These are phyloP conservation scores for Athene noctua DNA, from an alignment of 2,113 vertebrate species.

Conservation along the genomic window DNA sequence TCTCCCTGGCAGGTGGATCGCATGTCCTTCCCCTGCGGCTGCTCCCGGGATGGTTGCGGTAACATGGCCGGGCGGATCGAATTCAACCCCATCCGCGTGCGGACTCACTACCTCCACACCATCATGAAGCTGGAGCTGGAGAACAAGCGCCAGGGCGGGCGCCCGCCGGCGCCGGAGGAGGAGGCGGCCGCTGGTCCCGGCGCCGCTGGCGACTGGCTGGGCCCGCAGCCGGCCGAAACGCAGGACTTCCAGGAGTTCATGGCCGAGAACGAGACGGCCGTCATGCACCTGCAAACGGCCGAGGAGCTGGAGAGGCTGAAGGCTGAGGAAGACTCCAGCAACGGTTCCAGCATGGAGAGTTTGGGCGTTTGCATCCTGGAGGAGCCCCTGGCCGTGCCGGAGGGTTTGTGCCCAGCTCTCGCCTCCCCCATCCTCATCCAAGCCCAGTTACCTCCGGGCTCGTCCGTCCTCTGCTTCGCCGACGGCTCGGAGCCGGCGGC, in stretches of 20 bases:
- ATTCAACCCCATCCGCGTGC: constrained; percentile 94
- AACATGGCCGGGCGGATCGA: constrained; percentile 91
- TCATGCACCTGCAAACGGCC: constrained; percentile 92
- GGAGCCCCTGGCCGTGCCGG: constrained; percentile 67
- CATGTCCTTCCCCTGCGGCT: constrained; percentile 96
- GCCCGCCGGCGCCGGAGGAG: constrained; percentile 28
- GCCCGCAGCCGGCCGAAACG: constrained; percentile 59
- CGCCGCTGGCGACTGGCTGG: constrained; percentile 61
- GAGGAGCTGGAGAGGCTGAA: constrained; percentile 91
- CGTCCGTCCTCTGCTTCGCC: constrained; percentile 86
- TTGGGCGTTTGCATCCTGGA: constrained; percentile 84
- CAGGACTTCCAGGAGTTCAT: constrained; percentile 84
- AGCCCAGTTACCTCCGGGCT: constrained; percentile 82
- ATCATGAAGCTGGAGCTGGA: constrained; percentile 97
- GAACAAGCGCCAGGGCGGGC: constrained; percentile 78
- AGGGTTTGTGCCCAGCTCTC: constrained; percentile 67
- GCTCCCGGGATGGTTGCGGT: constrained; percentile 92
- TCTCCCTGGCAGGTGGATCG: constrained; percentile 86
- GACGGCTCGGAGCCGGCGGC: constrained; percentile 69
- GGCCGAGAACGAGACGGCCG: constrained; percentile 86
- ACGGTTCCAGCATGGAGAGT: constrained; percentile 70
- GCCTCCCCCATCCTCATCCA: constrained; percentile 82
- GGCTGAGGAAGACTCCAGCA: constrained; percentile 82
- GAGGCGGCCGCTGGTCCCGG: constrained; percentile 44
- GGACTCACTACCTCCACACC: constrained; percentile 97